Conservation (phyloP, 2,113 vertebrate species). For the Pica pica region DNA sequence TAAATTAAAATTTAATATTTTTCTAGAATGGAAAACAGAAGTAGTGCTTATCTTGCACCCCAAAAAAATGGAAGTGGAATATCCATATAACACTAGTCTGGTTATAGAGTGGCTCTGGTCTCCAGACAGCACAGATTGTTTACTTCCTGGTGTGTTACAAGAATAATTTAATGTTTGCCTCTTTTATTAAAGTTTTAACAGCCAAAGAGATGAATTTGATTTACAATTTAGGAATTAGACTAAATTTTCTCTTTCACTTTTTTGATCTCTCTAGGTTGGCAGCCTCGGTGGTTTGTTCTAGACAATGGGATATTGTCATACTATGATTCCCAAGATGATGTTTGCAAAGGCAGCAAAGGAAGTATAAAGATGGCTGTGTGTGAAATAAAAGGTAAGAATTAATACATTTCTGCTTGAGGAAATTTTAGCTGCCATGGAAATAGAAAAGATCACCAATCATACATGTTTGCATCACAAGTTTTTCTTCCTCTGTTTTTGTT, state of each 20-base stretch:
- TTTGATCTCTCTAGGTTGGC: constrained; percentile 75
- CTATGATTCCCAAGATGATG: constrained; percentile 85
- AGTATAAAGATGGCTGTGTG: constrained; percentile 88
- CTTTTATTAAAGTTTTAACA: not conserved
- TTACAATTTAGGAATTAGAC: not conserved
- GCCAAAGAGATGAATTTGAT: not conserved
- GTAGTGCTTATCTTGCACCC: not conserved
- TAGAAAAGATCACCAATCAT: not conserved
- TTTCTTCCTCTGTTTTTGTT: not conserved
- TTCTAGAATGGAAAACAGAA: not conserved
- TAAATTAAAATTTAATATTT: not conserved
- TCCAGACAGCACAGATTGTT: not conserved
- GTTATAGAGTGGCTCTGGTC: not conserved
- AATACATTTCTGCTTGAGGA: not conserved
- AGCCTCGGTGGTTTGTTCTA: constrained; percentile 85
- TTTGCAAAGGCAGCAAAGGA: constrained; percentile 86
- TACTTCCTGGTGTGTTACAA: not conserved
- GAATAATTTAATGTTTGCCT: not conserved
- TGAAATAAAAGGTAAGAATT: constrained; percentile 83
- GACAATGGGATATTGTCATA: constrained; percentile 85
- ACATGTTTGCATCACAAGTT: not conserved
- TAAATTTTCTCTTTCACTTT: not conserved
- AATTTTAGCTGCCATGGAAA: not conserved
- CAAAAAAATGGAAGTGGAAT: not conserved
- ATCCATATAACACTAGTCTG: not conserved